Percentiles rank a stretch among this genome's conserved stretches.
These are phyloP conservation scores for Sylvietta virens DNA, from an alignment of 2,113 vertebrate species.

Conservation along the genomic window DNA sequence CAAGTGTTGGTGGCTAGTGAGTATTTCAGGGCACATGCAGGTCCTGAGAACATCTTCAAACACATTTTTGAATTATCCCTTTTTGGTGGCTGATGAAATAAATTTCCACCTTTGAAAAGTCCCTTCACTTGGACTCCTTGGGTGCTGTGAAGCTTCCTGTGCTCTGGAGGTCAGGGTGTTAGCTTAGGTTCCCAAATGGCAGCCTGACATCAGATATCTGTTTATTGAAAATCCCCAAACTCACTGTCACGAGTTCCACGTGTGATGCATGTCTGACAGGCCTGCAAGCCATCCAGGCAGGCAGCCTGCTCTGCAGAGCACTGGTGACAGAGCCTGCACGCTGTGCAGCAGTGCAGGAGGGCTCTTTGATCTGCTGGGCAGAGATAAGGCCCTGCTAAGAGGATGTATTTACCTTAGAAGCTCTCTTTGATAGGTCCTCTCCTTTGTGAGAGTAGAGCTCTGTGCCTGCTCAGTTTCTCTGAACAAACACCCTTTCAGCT, in stretches of 20 bases:
- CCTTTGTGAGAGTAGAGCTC: background rate
- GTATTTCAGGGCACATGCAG: background rate
- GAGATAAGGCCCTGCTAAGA: background rate
- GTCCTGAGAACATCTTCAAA: background rate
- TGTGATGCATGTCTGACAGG: background rate
- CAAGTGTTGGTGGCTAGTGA: background rate
- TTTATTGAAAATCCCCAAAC: background rate
- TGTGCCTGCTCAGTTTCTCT: background rate
- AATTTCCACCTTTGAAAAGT: background rate
- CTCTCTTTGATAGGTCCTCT: background rate
- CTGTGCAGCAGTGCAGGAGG: background rate
- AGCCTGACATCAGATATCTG: background rate
- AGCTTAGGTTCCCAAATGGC: background rate
- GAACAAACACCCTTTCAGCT: background rate
- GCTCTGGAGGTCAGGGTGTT: background rate
- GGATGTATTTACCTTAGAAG: background rate
- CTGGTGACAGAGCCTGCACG: background rate
- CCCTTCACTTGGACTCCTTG: background rate
- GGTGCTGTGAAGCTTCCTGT: background rate
- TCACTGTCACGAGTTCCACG: background rate
- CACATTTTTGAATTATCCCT: background rate
- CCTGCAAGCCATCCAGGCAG: background rate
- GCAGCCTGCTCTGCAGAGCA: background rate
- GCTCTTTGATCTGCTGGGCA: background rate
- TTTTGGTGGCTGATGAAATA: background rate